These are phyloP conservation scores for Nannoperca obscura DNA, from an alignment of 2,797 vertebrate species.

Conservation along the genomic window DNA sequence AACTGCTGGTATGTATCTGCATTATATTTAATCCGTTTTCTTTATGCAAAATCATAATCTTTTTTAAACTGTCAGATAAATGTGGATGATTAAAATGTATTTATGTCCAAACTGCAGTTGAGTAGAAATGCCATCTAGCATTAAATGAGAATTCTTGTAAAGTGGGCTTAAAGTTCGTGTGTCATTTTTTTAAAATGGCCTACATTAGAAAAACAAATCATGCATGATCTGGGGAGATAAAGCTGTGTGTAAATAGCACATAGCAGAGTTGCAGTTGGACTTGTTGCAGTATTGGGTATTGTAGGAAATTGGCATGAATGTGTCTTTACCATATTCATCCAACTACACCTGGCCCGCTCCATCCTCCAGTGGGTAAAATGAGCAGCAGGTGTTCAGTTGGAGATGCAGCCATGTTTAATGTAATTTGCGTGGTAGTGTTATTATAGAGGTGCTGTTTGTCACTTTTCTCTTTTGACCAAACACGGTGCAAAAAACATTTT, in stretches of 20 bases:
- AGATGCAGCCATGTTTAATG: conserved; percentile 1
- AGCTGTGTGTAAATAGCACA: neutral
- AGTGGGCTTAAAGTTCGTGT: neutral
- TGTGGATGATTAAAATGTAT: neutral
- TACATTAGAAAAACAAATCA: neutral
- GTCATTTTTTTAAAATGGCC: neutral
- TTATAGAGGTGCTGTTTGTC: neutral
- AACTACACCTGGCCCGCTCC: neutral
- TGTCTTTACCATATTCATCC: neutral
- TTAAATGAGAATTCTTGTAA: neutral
- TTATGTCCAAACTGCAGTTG: neutral
- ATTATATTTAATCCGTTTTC: neutral
- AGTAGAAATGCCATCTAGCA: neutral
- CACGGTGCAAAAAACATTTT: neutral
- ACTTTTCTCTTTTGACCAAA: neutral
- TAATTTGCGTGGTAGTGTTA: neutral
- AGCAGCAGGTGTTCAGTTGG: conserved; percentile 6
- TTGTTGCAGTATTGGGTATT: neutral
- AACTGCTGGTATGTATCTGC: neutral
- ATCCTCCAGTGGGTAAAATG: neutral
- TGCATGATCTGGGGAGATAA: neutral
- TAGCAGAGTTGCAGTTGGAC: neutral
- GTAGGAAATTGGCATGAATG: neutral
- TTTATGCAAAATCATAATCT: neutral
- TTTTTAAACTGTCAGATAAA: neutral